phyloP scores from a whole-genome alignment of 1,140 invertebrate species.

The Halictus rubicundus region DNA sequence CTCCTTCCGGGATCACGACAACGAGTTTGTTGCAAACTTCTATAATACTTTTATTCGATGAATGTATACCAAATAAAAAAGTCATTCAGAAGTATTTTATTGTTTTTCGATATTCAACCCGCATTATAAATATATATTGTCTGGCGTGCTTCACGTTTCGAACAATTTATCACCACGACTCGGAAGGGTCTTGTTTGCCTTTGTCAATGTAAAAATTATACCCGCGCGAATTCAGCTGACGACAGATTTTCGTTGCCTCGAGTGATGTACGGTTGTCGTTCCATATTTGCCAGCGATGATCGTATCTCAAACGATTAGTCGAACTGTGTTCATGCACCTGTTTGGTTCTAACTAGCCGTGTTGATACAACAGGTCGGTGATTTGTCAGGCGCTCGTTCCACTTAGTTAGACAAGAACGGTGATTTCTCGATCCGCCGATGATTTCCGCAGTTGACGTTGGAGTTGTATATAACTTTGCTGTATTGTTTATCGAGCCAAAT shows the following conservation, averaged over 20 bases:
- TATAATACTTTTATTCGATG: background rate
- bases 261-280: background rate
- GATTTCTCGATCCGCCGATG: background rate
- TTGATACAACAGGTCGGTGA: constrained; percentile 7
- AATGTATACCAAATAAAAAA: too few species aligned
- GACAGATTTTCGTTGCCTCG: background rate
- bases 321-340: background rate
- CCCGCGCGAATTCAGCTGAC: background rate
- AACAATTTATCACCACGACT: background rate
- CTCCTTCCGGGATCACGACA: too few species aligned
- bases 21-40: too few species aligned
- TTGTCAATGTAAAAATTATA: background rate
- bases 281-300: background rate
- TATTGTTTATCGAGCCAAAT: too few species aligned
- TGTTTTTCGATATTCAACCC: too few species aligned
- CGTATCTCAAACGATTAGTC: background rate
- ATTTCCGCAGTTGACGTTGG: too few species aligned
- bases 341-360: background rate
- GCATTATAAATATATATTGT: too few species aligned
- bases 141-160: too few species aligned
- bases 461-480: too few species aligned
- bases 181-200: background rate
- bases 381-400: background rate
- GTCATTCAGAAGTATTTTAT: too few species aligned
- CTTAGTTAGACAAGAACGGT: background rate